A percentile compares a stretch with the other conserved stretches of the same genome.
These are phyloP conservation scores for Scortum barcoo DNA, from an alignment of 2,113 vertebrate genomes.

Conservation along the genomic window DNA sequence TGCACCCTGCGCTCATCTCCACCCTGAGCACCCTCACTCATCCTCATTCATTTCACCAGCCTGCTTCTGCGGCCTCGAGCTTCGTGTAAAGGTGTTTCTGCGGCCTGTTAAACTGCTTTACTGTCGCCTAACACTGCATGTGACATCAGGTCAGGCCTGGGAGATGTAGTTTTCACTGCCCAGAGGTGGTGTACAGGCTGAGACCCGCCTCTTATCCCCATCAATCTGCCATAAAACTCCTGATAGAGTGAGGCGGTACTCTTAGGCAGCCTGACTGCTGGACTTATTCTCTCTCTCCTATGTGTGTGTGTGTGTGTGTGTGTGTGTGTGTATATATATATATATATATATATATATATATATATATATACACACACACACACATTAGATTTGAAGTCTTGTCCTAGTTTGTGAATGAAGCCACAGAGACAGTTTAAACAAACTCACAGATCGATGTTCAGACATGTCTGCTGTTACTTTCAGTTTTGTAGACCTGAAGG, in stretches of 20 bases:
- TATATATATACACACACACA: too few species aligned
- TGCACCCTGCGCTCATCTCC: constrained; percentile 9
- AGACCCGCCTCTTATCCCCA: neutral
- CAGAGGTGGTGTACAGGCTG: too few species aligned
- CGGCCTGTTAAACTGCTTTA: accelerated
- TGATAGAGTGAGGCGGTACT: neutral
- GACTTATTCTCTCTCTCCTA: too few species aligned
- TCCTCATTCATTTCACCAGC: too few species aligned
- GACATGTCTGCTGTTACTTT: neutral
- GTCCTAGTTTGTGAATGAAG: neutral
- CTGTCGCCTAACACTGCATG: neutral
- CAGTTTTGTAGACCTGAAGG: neutral
- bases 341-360: too few species aligned
- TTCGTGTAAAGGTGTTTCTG: too few species aligned
- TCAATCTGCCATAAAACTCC: neutral
- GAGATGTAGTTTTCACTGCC: neutral
- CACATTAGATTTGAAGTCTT: neutral
- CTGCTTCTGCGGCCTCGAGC: too few species aligned
- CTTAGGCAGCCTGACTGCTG: neutral
- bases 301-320: too few species aligned
- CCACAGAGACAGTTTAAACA: neutral
- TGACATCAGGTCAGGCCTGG: neutral
- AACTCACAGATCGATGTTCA: neutral
- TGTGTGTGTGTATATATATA: too few species aligned
- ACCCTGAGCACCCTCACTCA: neutral